phyloP scores from a whole-genome alignment of 2,113 vertebrate species.

The Centropus unirufus region DNA sequence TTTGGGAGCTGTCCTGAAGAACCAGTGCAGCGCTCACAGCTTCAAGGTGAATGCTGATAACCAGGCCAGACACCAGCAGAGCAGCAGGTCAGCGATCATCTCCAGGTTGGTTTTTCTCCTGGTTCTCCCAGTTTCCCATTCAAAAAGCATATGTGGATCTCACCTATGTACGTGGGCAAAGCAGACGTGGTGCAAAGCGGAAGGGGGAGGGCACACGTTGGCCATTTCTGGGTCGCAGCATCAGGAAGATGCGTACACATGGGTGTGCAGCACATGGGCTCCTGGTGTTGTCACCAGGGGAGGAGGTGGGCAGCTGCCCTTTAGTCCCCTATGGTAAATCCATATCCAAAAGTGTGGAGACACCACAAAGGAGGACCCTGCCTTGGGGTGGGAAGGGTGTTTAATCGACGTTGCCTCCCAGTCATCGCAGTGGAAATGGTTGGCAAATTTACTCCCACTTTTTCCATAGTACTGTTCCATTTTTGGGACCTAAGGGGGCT shows the following conservation, averaged over 20 bases:
- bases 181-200: background rate
- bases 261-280: background rate
- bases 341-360: background rate
- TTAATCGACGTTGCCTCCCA: background rate
- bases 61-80: background rate
- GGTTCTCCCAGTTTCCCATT: background rate
- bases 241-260: background rate
- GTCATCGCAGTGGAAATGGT: background rate
- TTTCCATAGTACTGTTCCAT: background rate
- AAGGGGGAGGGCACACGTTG: background rate
- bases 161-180: background rate
- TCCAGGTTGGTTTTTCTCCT: background rate
- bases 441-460: conserved; percentile 14
- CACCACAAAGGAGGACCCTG: rapidly evolving
- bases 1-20: background rate
- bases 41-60: background rate
- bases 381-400: rapidly evolving
- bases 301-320: too few species aligned
- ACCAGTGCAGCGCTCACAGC: too few species aligned
- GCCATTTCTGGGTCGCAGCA: background rate
- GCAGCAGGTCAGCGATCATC: background rate
- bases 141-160: background rate
- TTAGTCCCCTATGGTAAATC: rapidly evolving
- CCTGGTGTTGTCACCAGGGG: background rate
- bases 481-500: background rate